Evolutionary conservation across 1,140 invertebrate genomes (phyloP), one percentile per base, ranked within the genome.

Genomic region (Phymastichus coffea): DNA sequence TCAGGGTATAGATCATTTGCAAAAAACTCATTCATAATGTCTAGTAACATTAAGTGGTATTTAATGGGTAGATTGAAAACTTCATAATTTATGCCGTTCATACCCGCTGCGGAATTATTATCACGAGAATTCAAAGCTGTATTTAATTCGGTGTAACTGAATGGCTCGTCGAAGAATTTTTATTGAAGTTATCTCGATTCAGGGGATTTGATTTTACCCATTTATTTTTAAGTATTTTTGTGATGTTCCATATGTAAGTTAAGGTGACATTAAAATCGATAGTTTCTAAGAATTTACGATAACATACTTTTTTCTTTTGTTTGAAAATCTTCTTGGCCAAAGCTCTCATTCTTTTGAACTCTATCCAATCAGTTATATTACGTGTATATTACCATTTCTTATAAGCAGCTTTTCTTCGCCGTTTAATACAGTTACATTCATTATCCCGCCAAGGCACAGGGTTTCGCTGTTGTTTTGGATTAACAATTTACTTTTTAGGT

Each of bases 251-350:
- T 10, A 44, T 19, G 22, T 44, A 44, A 7, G 12, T 44, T 15
- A 6, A 7, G n/a, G 6, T 44, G 22, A 22, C 6, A 6, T 44
- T 6, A 44, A 44, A 23, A 7, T 19, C 8, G 6, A 44, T 4
- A 9, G 41, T 22, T 6, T 15, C 19, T 20, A 19, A 7, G 15
- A 44, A 44, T 22, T 44, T 23, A 8, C 7, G 4, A 22, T 9
- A 44, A 22, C 25, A 20, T 37, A 8, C 35, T 61, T 51, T 59
- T 15, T 33, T 59, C 23, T 59, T 52, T 35, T 44, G 25, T 28
- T 52, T 51, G 17, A 59, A 37, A 1, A 20, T 10, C 25, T 46
- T 33, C 37, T 43, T 52, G 3, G 17, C 12, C 6, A 22, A 1
- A 3, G 40, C 48, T 15, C 8, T 9, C n/a, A 3, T 52, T 46